These are phyloP conservation scores for Rhincodon typus DNA, from an alignment of 2,797 vertebrate genomes.

Conservation along the genomic window DNA sequence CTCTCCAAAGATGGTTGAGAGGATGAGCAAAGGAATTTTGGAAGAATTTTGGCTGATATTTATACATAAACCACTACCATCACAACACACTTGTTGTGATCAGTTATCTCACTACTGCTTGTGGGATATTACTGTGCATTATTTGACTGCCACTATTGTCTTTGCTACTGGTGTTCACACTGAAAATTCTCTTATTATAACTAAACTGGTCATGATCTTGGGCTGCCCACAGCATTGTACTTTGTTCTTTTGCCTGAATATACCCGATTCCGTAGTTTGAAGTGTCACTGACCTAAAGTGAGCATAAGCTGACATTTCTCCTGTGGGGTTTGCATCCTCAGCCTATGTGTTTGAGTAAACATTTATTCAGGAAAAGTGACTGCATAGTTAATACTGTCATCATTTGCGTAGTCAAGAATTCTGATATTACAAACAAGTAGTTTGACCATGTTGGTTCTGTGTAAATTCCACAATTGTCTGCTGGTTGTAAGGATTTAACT, in stretches of 20 bases:
- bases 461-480: background rate
- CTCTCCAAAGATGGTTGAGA: too few species aligned
- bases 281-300: background rate
- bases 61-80: background rate
- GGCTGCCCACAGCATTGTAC: background rate
- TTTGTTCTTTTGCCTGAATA: background rate
- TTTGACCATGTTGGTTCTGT: background rate
- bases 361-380: background rate
- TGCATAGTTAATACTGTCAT: background rate
- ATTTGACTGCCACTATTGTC: background rate
- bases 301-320: background rate
- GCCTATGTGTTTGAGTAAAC: background rate
- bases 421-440: background rate
- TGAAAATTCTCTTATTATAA: background rate
- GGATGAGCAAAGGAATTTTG: background rate
- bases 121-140: background rate
- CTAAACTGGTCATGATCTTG: background rate
- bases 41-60: background rate
- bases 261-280: background rate
- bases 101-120: background rate
- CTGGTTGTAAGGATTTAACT: background rate
- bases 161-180: background rate
- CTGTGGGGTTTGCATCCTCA: background rate
- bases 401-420: background rate
- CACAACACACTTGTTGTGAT: background rate